Evolutionary conservation across 2,113 vertebrate genomes (phyloP).

Genomic region (Brevimyrus niger): DNA sequence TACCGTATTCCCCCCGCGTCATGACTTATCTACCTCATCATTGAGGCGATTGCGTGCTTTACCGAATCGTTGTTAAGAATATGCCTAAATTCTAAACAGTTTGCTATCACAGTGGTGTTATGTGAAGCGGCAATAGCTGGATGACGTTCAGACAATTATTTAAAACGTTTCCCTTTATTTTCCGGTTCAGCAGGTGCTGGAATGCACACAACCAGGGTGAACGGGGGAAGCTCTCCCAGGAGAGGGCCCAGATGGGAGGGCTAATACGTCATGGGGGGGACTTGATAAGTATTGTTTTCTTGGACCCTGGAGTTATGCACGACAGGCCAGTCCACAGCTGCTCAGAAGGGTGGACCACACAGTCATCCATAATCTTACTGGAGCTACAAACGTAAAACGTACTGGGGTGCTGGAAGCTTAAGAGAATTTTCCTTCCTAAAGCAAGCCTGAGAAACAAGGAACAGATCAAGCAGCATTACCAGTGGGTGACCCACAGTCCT

Average conservation of each 20-base stretch:
- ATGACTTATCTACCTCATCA: not conserved
- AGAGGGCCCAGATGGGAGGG: not conserved
- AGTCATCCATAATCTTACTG: not conserved
- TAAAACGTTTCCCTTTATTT: not conserved
- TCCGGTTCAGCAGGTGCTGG: not conserved
- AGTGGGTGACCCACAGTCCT: not conserved
- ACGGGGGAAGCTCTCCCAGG: not conserved
- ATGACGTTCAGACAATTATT: not conserved
- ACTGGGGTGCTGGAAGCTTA: not conserved
- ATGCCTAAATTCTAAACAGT: not conserved
- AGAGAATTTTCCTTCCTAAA: not conserved
- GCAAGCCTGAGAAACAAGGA: not conserved
- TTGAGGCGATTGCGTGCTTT: too few species aligned
- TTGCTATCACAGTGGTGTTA: not conserved
- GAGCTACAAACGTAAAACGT: not conserved
- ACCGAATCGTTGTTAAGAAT: not conserved
- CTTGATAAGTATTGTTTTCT: not conserved
- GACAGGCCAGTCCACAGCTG: not conserved
- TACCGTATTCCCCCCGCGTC: not conserved
- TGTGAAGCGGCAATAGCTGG: not conserved
- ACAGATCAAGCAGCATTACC: not conserved
- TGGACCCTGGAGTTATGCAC: not conserved
- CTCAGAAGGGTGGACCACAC: not conserved
- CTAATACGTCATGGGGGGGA: not conserved
- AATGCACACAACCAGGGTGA: not conserved